Base-by-base conservation (phyloP, 1,140 invertebrate species). In the Ganaspis sp. region DNA sequence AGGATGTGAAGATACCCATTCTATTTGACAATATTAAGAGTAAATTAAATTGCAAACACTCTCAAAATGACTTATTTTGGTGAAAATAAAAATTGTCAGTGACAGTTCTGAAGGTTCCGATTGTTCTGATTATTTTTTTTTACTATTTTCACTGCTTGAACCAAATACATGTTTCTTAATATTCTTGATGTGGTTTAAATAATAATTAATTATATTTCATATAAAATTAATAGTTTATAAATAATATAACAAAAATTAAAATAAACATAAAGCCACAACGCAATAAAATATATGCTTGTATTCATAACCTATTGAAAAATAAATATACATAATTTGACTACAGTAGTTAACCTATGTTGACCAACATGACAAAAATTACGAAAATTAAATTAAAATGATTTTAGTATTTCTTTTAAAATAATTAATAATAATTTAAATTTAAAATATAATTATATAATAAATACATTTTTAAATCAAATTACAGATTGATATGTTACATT, bases 1-100 rank as follows among this genome's bases (percentile, higher is more conserved):
- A 88, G 21, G 77, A 83, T 15, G 64, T 53, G 21, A 83, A 87
- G 4, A 84, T 79, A 2, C 85, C 86, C 86, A 88, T 86, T 70
- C 45, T 81, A 15, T 70, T 42, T 79, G 15, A n/a, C 6, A 15
- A 29, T 64, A 64, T 15, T 29, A n/a, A n/a, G 8, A n/a, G 11
- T 2, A 1, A 64, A 64, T 1, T 64, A n/a, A 29, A 64, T 64
- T 64, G n/a, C 29, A 15, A 12, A 9, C 8, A 4, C 26, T 29
- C 58, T 8, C 11, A 29, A 34, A n/a, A 64, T 29, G 2, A 49
- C 6, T 49, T 64, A 21, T 34, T n/a, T 64, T 64, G 6, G 12
- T 12, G 21, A n/a, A 64, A 64, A 29, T 34, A 4, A 29, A 64
- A 64, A n/a, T 64, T 26, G 58, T 64, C 23, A 64, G 58, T 64